These are phyloP conservation scores for Caradrina clavipalpis DNA, from an alignment of 2,888 invertebrate genomes.

Conservation along the genomic window DNA sequence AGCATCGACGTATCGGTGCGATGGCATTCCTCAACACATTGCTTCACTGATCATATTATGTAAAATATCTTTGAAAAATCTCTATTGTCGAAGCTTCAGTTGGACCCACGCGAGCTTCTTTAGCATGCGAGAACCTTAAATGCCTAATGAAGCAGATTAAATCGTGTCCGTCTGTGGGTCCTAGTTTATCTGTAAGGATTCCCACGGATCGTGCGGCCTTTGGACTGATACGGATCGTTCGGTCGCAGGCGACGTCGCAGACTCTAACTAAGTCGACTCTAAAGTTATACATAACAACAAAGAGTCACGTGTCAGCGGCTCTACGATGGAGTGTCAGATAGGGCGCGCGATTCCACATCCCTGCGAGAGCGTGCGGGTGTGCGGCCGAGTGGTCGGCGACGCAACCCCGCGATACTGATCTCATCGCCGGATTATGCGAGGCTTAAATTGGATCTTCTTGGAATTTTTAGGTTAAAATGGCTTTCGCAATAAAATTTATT, in stretches of 20 bases:
- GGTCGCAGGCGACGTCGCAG: conserved; percentile 55
- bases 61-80: conserved; percentile 68
- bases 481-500: conserved; percentile 86
- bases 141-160: conserved; percentile 84
- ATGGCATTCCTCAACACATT: conserved; percentile 65
- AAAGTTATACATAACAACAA: conserved; percentile 61
- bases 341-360: conserved; percentile 39
- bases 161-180: conserved; percentile 77
- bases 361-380: conserved; percentile 51
- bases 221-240: conserved; percentile 75
- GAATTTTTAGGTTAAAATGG: conserved; percentile 86
- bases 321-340: conserved; percentile 61
- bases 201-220: conserved; percentile 80
- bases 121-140: conserved; percentile 67
- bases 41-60: conserved; percentile 38
- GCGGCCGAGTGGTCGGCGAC: conserved; percentile 63
- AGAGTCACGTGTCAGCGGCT: conserved; percentile 58
- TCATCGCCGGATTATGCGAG: conserved; percentile 82
- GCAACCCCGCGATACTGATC: conserved; percentile 80
- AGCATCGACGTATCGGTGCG: conserved; percentile 72
- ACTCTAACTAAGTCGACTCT: conserved; percentile 60
- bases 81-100: conserved; percentile 63
- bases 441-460: conserved; percentile 87
- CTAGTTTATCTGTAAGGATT: conserved; percentile 79
- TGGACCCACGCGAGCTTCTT: conserved; percentile 72